Conservation (phyloP, 35 echinoderm and acorn worm genomes). For the Nesometra sesokonis region DNA sequence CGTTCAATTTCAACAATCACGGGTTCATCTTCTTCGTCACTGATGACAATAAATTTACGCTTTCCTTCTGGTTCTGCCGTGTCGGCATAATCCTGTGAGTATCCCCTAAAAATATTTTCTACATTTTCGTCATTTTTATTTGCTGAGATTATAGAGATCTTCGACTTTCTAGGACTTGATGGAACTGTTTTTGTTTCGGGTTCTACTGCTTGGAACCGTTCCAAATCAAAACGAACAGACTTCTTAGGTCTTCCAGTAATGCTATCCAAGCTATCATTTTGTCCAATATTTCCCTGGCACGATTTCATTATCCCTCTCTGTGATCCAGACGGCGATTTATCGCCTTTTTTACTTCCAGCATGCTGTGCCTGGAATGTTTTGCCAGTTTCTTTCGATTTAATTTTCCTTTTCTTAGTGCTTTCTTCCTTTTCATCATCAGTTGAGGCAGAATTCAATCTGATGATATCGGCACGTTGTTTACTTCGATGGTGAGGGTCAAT, state of each 20-base stretch:
- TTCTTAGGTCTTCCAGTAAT: not conserved
- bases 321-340: not conserved
- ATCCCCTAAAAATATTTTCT: not conserved
- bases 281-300: not conserved
- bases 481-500: not conserved
- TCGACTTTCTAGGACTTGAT: not conserved
- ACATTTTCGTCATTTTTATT: not conserved
- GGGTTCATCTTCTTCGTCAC: not conserved
- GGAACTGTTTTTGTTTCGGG: not conserved
- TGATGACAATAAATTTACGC: not conserved
- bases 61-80: not conserved
- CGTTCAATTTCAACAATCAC: not conserved
- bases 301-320: not conserved
- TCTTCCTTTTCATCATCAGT: not conserved
- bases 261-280: not conserved
- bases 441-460: not conserved
- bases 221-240: not conserved
- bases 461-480: not conserved
- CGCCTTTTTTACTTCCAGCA: not conserved
- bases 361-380: too few relatives aligned
- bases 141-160: not conserved
- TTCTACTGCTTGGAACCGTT: not conserved
- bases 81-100: not conserved
- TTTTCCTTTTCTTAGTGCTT: not conserved
- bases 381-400: not conserved